A percentile compares a stretch with the other conserved stretches of the same genome.
Evolutionary conservation across 2,113 vertebrate genomes (phyloP).

Genomic region (Rallus limicola): DNA sequence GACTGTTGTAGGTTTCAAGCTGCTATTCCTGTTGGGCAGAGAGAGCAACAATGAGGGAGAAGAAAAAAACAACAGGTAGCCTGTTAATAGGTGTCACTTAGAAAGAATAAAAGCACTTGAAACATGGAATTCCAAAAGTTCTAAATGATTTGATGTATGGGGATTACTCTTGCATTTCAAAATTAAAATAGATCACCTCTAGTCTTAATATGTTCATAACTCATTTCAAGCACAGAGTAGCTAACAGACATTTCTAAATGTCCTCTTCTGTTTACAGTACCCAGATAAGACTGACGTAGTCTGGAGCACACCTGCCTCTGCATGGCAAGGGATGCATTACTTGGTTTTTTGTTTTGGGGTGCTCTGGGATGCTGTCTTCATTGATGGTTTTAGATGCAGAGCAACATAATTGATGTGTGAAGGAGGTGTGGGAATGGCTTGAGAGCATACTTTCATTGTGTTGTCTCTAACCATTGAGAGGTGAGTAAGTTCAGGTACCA

Average conservation of each 20-base stretch:
- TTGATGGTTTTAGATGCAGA: neutral
- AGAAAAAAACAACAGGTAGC: neutral
- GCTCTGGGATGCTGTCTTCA: neutral
- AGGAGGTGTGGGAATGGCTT: neutral
- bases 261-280: neutral
- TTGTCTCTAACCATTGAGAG: neutral
- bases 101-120: neutral
- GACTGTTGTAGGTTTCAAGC: neutral
- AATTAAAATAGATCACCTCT: neutral
- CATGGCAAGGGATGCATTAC: neutral
- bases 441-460: neutral
- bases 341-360: neutral
- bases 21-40: neutral
- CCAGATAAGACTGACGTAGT: neutral
- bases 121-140: neutral
- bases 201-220: neutral
- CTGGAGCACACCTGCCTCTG: neutral
- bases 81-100: neutral
- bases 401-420: neutral
- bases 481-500: neutral
- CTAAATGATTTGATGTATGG: neutral
- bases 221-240: neutral
- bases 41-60: neutral
- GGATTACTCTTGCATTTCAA: constrained; percentile 5
- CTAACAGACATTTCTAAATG: neutral